A percentile compares a stretch with the other conserved stretches of the same genome.
These are phyloP conservation scores for Enteromius radiatus DNA, from an alignment of 2,797 vertebrate genomes.

Conservation along the genomic window DNA sequence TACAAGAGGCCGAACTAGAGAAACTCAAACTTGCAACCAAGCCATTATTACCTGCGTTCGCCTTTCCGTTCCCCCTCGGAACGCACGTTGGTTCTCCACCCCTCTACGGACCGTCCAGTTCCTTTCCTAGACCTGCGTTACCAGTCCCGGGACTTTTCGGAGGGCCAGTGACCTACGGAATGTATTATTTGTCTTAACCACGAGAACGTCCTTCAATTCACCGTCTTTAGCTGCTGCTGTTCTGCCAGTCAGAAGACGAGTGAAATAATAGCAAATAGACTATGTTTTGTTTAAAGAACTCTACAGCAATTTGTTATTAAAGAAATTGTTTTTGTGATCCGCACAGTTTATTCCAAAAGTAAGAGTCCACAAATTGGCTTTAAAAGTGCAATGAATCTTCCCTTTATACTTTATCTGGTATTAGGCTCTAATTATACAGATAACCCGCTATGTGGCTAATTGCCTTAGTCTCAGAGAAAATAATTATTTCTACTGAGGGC, in stretches of 20 bases:
- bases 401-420: not conserved
- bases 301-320: conserved; percentile 10
- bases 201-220: conserved; percentile 22
- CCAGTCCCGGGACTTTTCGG: conserved; percentile 81
- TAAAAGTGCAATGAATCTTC: conserved; percentile 21
- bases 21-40: conserved; percentile 83
- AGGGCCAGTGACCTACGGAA: conserved; percentile 80
- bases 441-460: not conserved
- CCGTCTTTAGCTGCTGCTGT: conserved; percentile 2
- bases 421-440: not conserved
- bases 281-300: conserved; percentile 20
- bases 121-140: conserved; percentile 75
- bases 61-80: conserved; percentile 80
- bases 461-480: conserved; percentile 6
- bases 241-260: conserved; percentile 28
- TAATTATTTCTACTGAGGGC: conserved; percentile 12
- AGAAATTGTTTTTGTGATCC: not conserved
- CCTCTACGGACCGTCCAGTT: conserved; percentile 74
- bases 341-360: conserved; percentile 26
- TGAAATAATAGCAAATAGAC: conserved; percentile 17
- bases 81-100: conserved; percentile 76
- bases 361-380: conserved; percentile 16
- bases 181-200: conserved; percentile 85
- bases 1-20: conserved; percentile 86
- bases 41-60: conserved; percentile 81